Evolutionary conservation across 2,797 vertebrate species (phyloP).

Genomic region (Lateolabrax maculatus): DNA sequence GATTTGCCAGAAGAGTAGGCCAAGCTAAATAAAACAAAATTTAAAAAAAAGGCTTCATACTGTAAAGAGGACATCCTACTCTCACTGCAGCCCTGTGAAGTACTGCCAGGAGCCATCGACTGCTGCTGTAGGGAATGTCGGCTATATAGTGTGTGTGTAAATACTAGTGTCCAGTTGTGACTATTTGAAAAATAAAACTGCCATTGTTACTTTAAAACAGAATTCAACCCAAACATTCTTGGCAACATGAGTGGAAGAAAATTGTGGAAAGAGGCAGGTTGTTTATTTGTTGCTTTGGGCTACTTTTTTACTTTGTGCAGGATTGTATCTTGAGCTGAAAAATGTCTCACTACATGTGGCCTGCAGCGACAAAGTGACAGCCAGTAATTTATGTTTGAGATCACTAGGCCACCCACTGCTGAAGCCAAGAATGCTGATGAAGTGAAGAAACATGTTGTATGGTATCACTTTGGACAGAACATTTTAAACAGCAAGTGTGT

Average conservation of each 20-base stretch:
- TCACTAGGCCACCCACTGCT: constrained; percentile 26
- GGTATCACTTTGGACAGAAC: neutral
- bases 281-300: constrained; percentile 23
- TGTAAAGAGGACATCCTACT: constrained; percentile 38
- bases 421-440: neutral
- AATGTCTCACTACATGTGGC: constrained; percentile 35
- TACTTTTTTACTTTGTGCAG: neutral
- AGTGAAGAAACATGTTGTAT: neutral
- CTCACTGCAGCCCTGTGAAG: constrained; percentile 55
- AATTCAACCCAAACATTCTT: constrained; percentile 11
- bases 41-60: constrained; percentile 26
- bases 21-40: constrained; percentile 44
- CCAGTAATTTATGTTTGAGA: constrained; percentile 36
- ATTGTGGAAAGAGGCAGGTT: constrained; percentile 2
- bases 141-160: constrained; percentile 7
- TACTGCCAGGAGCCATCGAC: constrained; percentile 37
- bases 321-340: constrained; percentile 23
- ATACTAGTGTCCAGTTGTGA: neutral
- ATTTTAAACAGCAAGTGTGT: neutral
- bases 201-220: constrained; percentile 9
- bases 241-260: neutral
- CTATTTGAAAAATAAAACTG: neutral
- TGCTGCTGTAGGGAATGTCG: constrained; percentile 23
- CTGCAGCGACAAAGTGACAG: constrained; percentile 28
- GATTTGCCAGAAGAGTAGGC: constrained; percentile 24